Base-by-base conservation (phyloP, 2,113 vertebrate species). In the Mesoclemmys tuberculata region DNA sequence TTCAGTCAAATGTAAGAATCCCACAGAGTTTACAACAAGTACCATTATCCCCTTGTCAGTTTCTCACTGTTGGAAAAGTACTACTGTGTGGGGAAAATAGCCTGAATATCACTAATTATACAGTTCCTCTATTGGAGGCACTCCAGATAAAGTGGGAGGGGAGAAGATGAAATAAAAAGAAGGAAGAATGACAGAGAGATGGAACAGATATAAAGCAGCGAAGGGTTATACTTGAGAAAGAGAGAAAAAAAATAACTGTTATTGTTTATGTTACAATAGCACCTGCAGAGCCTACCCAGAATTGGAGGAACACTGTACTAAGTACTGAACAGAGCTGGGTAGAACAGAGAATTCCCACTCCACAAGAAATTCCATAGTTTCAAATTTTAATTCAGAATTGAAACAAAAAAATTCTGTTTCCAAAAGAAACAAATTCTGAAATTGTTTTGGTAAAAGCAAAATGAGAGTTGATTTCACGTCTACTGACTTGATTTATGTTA, bases 1-100 rank as follows among this genome's bases (percentile, higher is more conserved):
- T 90, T 90, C 91, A 94, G 93, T 56, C 85, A 87, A 90, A 56
- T 77, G 91, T 0, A 90, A 85, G 80, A 95, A 85, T 92, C 95
- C 93, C 56, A 93, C 93, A 49, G 90, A 92, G 94, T 81, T 93
- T 95, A 94, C 93, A 96, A 97, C 94, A 27, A 88, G 82, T 26
- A 24, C 90, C 82, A 94, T 94, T 93, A 95, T 93, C 94, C 93
- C 77, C 77, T 87, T 96, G 94, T 94, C 95, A 94, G 84, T 71
- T 89, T 90, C 75, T 84, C 86, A 89, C 90, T 92, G 84, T 84
- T 94, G 75, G 77, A 97, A 81, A 96, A 96, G 85, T 92, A 90
- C 61, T 44, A 52, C 81, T 18, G 54, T 27, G 80, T 18, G 87
- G 87, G n/a, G 84, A 80, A 90, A 93, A 93, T 89, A 84, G 80